Evolutionary conservation across 2,888 invertebrate species (phyloP).

Genomic region (Malthinus seriepunctatus): DNA sequence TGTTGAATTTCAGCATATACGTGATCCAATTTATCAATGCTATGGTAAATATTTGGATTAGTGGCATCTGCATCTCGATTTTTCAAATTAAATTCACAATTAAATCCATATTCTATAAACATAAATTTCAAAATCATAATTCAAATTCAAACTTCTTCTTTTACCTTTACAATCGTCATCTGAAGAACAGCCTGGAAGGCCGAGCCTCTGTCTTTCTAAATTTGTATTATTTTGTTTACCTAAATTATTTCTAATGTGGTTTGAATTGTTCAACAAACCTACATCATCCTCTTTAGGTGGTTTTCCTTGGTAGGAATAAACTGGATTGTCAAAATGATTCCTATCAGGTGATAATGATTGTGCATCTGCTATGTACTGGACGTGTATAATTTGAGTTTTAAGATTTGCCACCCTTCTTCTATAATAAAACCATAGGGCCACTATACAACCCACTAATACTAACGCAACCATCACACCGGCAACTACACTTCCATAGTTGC

Average conservation of each 20-base stretch:
- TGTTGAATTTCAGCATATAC: constrained; percentile 90
- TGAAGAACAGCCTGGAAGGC: constrained; percentile 57
- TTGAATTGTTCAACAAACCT: constrained; percentile 61
- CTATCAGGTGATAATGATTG: constrained; percentile 58
- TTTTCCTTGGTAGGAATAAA: constrained; percentile 73
- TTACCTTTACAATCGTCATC: constrained; percentile 48
- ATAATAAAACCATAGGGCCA: constrained; percentile 74
- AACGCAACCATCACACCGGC: constrained; percentile 68
- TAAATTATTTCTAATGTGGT: constrained; percentile 64
- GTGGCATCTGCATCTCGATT: constrained; percentile 84
- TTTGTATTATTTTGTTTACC: constrained; percentile 63
- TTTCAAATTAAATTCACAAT: constrained; percentile 73
- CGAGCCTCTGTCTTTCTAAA: constrained; percentile 61
- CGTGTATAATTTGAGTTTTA: constrained; percentile 86
- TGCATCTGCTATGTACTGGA: constrained; percentile 84
- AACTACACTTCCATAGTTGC: constrained; percentile 53
- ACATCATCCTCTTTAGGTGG: constrained; percentile 60
- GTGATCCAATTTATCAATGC: constrained; percentile 79
- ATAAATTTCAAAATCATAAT: not conserved
- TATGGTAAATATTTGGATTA: constrained; percentile 86
- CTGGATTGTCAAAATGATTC: constrained; percentile 91
- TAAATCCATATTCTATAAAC: constrained; percentile 12
- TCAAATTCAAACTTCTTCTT: not conserved
- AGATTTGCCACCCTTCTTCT: constrained; percentile 78
- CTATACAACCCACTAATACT: constrained; percentile 67